A percentile compares a stretch with the other conserved stretches of the same genome.
These are phyloP conservation scores for Corythornis vintsioides DNA, from an alignment of 2,113 vertebrate species.

Conservation along the genomic window DNA sequence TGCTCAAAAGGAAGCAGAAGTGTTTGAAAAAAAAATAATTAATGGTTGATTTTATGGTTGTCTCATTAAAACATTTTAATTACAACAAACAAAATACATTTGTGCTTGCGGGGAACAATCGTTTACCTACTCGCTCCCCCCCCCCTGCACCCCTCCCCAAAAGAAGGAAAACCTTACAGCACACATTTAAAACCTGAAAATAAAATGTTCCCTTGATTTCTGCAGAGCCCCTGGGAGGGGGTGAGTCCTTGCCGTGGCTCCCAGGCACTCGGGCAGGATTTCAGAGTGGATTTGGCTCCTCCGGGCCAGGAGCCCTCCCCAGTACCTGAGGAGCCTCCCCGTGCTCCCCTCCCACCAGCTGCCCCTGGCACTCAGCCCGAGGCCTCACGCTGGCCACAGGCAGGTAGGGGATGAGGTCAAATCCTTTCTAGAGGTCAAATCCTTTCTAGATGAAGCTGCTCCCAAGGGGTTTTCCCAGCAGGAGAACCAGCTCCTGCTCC, in stretches of 20 bases:
- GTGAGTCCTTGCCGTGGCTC: neutral
- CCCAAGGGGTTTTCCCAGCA: neutral
- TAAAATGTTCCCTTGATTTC: conserved; percentile 22
- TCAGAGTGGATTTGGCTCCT: fast-evolving
- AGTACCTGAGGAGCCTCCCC: neutral
- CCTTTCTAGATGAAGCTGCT: neutral
- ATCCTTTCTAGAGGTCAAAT: neutral
- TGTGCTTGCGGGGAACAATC: conserved; percentile 69
- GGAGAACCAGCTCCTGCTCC: neutral
- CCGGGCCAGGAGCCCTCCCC: neutral
- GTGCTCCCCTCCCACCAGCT: fast-evolving
- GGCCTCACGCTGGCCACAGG: neutral
- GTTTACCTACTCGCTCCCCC: conserved; percentile 48
- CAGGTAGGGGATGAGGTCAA: neutral
- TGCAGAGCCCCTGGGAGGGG: neutral
- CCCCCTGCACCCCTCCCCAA: neutral
- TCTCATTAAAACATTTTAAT: conserved; percentile 99
- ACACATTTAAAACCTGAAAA: conserved; percentile 14
- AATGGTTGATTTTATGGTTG: conserved; percentile 97
- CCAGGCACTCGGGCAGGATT: neutral
- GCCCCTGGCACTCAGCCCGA: fast-evolving
- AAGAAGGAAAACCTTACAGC: conserved; percentile 33
- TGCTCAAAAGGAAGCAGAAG: conserved; percentile 86
- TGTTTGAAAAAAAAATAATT: conserved; percentile 94
- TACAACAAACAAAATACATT: conserved; percentile 88